phyloP scores from a whole-genome alignment of 1,140 invertebrate species.

The Ganaspis sp. region DNA sequence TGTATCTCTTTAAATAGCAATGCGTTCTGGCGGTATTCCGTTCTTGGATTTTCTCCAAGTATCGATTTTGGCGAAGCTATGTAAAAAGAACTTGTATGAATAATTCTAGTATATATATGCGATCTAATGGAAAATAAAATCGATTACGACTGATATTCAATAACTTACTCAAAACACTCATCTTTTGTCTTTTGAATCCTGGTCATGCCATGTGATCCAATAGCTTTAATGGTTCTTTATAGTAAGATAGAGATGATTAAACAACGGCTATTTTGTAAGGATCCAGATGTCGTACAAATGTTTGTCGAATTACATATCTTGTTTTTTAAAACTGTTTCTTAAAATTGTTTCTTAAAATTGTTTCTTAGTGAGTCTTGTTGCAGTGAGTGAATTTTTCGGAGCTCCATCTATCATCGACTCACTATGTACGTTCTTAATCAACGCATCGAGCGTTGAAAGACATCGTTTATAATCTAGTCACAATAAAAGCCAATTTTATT shows the following conservation, averaged over 20 bases:
- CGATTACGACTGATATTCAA: slow-evolving; percentile 25
- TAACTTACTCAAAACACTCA: slow-evolving; percentile 1
- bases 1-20: slow-evolving; percentile 53
- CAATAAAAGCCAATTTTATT: slow-evolving; percentile 77
- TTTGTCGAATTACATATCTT: slow-evolving; percentile 69
- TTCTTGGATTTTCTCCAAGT: slow-evolving; percentile 41
- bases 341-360: no score
- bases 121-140: slow-evolving; percentile 24
- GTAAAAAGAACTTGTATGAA: slow-evolving; percentile 27
- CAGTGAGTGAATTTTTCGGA: slow-evolving; percentile 58
- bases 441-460: slow-evolving; percentile 67
- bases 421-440: slow-evolving; percentile 67
- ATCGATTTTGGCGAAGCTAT: slow-evolving; percentile 11
- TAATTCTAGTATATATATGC: slow-evolving; percentile 17
- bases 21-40: slow-evolving; percentile 30
- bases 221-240: slow-evolving; percentile 65
- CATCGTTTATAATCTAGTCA: slow-evolving; percentile 77
- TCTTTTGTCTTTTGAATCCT: background rate
- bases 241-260: slow-evolving; percentile 60
- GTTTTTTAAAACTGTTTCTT: no score
- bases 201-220: slow-evolving; percentile 50
- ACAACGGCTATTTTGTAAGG: slow-evolving; percentile 74
- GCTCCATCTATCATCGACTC: slow-evolving; percentile 63
- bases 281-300: slow-evolving; percentile 73
- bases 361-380: no score